Evolutionary conservation across 2,113 vertebrate species (phyloP).

Genomic region (Sebastes schlegelii): DNA sequence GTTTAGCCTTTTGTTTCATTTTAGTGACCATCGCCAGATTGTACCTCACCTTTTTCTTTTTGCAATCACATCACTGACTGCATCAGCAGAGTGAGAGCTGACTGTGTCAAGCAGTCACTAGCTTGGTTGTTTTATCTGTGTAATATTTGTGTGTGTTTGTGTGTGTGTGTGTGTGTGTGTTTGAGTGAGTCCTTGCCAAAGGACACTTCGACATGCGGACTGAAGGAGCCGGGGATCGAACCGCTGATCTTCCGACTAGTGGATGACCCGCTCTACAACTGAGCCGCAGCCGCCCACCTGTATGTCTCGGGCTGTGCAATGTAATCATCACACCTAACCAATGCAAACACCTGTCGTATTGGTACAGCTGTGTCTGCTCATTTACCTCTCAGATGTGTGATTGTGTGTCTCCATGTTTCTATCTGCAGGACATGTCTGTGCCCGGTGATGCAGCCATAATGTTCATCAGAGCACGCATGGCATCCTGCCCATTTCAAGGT

Average conservation of each 20-base stretch:
- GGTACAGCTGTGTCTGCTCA: not conserved
- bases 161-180: not conserved
- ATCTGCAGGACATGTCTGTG: conserved; percentile 53
- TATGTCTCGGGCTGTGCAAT: not conserved
- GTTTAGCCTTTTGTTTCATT: not conserved
- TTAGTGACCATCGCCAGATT: too few species aligned
- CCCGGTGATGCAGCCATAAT: conserved; percentile 28
- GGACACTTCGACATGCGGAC: too few species aligned
- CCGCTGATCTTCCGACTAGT: too few species aligned
- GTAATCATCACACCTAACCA: not conserved
- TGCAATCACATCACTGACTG: not conserved
- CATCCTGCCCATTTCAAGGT: conserved; percentile 32
- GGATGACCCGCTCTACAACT: too few species aligned
- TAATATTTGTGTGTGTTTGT: not conserved
- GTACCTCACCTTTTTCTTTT: too few species aligned
- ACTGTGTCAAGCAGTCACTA: not conserved
- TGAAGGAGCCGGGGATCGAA: too few species aligned
- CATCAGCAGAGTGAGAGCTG: not conserved
- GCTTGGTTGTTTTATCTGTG: not conserved
- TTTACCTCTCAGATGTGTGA: not conserved
- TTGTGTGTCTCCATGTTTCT: conserved; percentile 13
- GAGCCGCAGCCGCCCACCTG: too few species aligned
- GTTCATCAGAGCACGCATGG: conserved; percentile 34
- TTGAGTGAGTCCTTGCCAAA: too few species aligned
- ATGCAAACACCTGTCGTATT: not conserved